Conservation (phyloP, 2,797 vertebrate genomes). For the Apodemus agrarius region DNA sequence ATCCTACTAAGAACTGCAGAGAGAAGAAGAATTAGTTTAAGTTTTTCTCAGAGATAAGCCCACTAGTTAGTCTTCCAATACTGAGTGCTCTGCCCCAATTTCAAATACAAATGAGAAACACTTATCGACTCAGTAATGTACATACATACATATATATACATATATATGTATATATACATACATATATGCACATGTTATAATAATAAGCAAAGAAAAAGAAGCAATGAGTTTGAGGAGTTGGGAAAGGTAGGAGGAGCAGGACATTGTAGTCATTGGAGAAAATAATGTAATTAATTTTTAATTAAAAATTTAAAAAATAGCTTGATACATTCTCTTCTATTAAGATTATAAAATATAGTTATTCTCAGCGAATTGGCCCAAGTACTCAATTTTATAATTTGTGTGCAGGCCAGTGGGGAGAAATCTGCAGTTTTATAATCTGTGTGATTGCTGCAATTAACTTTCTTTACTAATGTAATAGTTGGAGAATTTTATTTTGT, state of each 20-base stretch:
- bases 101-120: not conserved
- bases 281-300: not conserved
- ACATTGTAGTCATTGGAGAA: not conserved
- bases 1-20: not conserved
- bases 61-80: not conserved
- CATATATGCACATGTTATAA: not conserved
- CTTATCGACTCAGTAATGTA: not conserved
- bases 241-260: not conserved
- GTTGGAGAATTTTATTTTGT: not conserved
- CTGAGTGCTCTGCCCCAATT: not conserved
- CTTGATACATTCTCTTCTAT: not conserved
- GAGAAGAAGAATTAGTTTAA: not conserved
- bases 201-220: not conserved
- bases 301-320: not conserved
- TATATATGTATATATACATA: fast-evolving
- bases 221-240: not conserved
- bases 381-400: not conserved
- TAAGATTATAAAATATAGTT: not conserved
- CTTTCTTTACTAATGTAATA: not conserved
- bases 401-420: not conserved
- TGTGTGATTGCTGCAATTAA: not conserved
- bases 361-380: not conserved
- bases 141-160: not conserved
- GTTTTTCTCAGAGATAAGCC: too few relatives aligned
- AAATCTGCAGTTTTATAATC: not conserved